Evolutionary conservation across 35 echinoderm and acorn worm species (phyloP).

Genomic region (Hemicentrotus pulcherrimus): DNA sequence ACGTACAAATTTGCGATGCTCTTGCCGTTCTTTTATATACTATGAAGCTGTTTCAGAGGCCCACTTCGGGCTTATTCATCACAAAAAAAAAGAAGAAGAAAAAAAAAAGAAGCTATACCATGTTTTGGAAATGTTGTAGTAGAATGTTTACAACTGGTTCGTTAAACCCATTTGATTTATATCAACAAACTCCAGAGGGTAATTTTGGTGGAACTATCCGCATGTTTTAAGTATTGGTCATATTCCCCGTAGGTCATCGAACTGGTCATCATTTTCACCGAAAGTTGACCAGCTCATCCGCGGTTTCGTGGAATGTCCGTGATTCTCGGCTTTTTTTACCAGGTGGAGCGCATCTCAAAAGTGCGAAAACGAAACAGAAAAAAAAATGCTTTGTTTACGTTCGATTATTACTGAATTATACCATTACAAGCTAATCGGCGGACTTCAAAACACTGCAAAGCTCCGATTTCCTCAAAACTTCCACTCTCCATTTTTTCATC

Average conservation of each 20-base stretch:
- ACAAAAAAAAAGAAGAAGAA: background rate
- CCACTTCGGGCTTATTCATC: background rate
- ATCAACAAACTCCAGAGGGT: background rate
- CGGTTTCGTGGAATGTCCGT: background rate
- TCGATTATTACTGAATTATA: background rate
- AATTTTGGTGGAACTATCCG: background rate
- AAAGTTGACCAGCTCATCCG: background rate
- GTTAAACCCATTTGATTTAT: background rate
- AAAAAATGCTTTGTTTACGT: background rate
- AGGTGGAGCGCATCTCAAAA: background rate
- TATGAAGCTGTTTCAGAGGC: too few relatives aligned
- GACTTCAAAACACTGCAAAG: background rate
- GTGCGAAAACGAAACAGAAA: background rate
- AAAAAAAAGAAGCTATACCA: background rate
- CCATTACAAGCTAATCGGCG: background rate
- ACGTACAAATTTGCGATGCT: too few relatives aligned
- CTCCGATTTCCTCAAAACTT: background rate
- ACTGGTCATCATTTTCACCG: background rate
- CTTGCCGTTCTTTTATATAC: too few relatives aligned
- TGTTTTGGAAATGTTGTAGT: background rate
- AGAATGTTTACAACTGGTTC: background rate
- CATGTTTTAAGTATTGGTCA: background rate
- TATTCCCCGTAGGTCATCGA: background rate
- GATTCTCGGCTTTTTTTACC: background rate
- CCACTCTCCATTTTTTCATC: background rate